These are phyloP conservation scores for Lophochroa leadbeateri DNA, from an alignment of 2,113 vertebrate species.

Conservation along the genomic window DNA sequence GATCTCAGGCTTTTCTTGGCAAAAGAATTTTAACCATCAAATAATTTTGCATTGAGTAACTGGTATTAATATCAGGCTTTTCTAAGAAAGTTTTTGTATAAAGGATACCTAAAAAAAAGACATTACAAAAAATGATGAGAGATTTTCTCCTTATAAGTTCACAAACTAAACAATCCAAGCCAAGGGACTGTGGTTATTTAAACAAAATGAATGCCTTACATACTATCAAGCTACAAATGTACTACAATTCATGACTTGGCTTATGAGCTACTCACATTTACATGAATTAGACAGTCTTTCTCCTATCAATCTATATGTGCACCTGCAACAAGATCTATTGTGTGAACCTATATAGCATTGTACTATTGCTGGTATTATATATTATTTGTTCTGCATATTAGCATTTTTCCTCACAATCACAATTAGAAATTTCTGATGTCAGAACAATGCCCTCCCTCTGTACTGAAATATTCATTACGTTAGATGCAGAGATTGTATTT, in stretches of 20 bases:
- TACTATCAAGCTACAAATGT: neutral
- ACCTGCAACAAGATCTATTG: neutral
- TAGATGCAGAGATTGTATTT: neutral
- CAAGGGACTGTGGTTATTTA: constrained; percentile 7
- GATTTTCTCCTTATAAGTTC: neutral
- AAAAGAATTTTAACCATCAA: neutral
- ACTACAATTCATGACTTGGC: neutral
- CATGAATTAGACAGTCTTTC: neutral
- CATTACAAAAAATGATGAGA: neutral
- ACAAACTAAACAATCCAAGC: neutral
- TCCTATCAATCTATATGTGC: neutral
- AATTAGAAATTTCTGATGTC: neutral
- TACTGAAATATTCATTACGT: neutral
- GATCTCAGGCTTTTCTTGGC: neutral
- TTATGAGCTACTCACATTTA: neutral
- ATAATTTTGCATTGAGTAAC: neutral
- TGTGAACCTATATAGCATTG: neutral
- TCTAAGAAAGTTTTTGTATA: neutral
- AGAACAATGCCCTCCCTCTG: accelerated
- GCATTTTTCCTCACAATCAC: neutral
- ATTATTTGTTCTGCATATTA: neutral
- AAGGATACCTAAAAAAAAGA: neutral
- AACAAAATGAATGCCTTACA: neutral
- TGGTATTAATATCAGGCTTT: neutral
- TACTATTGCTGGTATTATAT: neutral